These are phyloP conservation scores for Rhaphigaster nebulosa DNA, from an alignment of 2,888 invertebrate species.

Conservation along the genomic window DNA sequence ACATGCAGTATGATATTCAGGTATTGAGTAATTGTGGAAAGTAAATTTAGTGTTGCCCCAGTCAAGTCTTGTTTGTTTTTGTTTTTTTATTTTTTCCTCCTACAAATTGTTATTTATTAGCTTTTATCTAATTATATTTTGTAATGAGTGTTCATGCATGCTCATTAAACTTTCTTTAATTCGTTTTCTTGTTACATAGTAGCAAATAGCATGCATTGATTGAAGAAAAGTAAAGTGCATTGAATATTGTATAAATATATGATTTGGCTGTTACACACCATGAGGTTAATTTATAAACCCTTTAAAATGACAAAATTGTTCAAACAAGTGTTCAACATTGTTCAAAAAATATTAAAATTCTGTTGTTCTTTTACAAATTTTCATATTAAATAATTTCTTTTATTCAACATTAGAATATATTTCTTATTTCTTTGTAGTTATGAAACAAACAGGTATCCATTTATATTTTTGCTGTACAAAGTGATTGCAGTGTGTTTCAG, in stretches of 20 bases:
- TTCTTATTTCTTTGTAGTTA: background rate
- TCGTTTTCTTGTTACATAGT: constrained; percentile 21
- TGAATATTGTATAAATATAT: background rate
- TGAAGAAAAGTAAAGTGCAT: background rate
- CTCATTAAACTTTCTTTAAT: constrained; percentile 10
- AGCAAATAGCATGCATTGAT: background rate
- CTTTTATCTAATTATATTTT: constrained; percentile 7
- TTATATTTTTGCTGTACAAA: constrained; percentile 35
- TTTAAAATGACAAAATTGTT: background rate
- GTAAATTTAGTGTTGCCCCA: constrained; percentile 57
- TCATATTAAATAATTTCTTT: background rate
- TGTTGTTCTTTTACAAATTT: background rate
- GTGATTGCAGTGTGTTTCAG: constrained; percentile 37
- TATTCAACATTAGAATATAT: background rate
- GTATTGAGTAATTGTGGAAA: constrained; percentile 70
- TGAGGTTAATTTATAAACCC: background rate
- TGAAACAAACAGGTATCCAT: background rate
- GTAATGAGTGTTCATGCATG: constrained; percentile 29
- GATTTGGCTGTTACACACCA: constrained; percentile 26
- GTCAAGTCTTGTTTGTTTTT: background rate
- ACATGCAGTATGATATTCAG: constrained; percentile 98
- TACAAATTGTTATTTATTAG: background rate
- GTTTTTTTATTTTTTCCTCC: background rate
- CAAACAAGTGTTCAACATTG: background rate
- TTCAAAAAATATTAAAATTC: background rate